Evolutionary conservation across 2,113 vertebrate species (phyloP).

Genomic region (Cairina moschata): DNA sequence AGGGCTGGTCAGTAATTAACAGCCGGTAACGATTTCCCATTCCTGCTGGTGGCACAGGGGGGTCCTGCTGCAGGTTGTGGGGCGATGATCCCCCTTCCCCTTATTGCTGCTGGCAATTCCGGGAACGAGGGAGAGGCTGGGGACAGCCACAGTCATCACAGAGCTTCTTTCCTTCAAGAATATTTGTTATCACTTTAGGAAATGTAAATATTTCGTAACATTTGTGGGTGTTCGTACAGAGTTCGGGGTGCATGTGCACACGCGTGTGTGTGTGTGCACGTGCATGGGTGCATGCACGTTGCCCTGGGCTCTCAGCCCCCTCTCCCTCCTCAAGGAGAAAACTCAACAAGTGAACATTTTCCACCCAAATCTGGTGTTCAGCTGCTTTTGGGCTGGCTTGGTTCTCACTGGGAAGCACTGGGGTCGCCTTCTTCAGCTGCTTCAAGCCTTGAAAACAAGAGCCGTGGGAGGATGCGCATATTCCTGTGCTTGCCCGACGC

Average conservation of each 20-base stretch:
- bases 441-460: not conserved
- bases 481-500: rapidly evolving
- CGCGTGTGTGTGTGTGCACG: too few species aligned
- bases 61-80: not conserved
- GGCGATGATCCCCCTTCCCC: not conserved
- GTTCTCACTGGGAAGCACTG: rapidly evolving
- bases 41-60: not conserved
- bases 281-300: rapidly evolving
- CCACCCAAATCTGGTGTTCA: not conserved
- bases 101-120: not conserved
- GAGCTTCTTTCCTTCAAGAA: not conserved
- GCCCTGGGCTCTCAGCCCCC: not conserved
- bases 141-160: not conserved
- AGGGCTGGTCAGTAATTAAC: not conserved
- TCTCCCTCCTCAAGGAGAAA: not conserved
- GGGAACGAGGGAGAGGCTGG: rapidly evolving
- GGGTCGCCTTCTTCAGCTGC: rapidly evolving
- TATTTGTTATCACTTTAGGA: not conserved
- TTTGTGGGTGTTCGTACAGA: rapidly evolving
- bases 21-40: not conserved
- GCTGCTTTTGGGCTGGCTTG: not conserved
- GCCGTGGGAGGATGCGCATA: rapidly evolving
- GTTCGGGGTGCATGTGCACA: rapidly evolving
- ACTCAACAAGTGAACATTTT: not conserved
- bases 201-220: not conserved